Base-by-base conservation (phyloP, 2,888 invertebrate genomes). In the Dynastes maya region DNA sequence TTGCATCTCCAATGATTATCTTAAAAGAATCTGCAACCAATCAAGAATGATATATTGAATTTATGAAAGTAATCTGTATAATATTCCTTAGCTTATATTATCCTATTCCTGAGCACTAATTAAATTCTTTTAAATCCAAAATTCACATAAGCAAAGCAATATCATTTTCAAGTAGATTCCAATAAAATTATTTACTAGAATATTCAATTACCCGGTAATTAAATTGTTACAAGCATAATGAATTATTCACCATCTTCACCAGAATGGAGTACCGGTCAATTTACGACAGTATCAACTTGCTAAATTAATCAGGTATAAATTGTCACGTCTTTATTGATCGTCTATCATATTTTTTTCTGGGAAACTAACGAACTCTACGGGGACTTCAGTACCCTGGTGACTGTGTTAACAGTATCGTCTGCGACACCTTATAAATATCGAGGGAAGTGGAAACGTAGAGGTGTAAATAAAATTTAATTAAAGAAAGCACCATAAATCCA, bases 391-490 rank as follows among this genome's bases (percentile, higher is more conserved):
- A 32, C 5, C 32, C 27, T 3, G 8, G 8, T 29, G 32, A 51
- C 13, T 22, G 68, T 51, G 51, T 51, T 68, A 51, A 68, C 22
- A 68, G 11, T 68, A 49, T 49, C 16, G 40, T 9, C 22, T 8
- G 1, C 29, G n/a, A 49, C 49, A 49, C 13, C 27, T 51, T 49
- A 68, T 27, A 29, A 49, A 68, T 63, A 11, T 32, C 9, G 11
- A 32, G 32, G 49, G 11, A 22, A 11, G 37, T 45, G 40, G 9
- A 51, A 49, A 29, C 29, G 49, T 8, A 61, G 27, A 8, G 22
- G 13, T 32, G 13, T 63, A 68, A 68, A 68, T 68, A 68, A 49
- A 49, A 27, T 68, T 68, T 51, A 68, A 68, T 68, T 68, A 68
- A 65, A 68, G n/a, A 16, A 68, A 3, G 8, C 16, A 49, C 22